phyloP scores from a whole-genome alignment of 2,888 invertebrate species.

The Eupsilia transversa region DNA sequence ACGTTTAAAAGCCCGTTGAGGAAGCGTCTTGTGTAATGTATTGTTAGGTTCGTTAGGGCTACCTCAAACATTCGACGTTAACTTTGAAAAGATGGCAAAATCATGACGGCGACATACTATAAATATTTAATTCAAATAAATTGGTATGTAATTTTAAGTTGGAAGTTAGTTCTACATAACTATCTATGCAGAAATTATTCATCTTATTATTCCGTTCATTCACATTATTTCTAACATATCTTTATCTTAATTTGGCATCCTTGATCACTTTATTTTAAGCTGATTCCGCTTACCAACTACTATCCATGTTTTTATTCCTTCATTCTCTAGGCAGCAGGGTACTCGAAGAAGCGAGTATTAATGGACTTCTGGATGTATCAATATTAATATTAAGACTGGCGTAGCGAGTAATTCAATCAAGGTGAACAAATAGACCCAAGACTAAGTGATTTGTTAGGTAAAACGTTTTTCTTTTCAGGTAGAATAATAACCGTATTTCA shows the following conservation, averaged over 20 bases:
- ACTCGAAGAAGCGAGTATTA: conserved; percentile 27
- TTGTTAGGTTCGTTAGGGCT: conserved; percentile 26
- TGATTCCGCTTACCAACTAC: no score
- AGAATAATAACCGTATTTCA: conserved; percentile 36
- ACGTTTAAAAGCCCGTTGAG: conserved; percentile 33
- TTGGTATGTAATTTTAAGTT: background rate
- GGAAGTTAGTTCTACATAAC: background rate
- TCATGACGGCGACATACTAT: background rate
- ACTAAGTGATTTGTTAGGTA: conserved; percentile 56
- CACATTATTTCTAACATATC: background rate
- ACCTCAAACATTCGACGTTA: background rate
- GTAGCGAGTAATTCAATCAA: conserved; percentile 57
- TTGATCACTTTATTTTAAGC: background rate
- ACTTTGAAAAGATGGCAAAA: background rate
- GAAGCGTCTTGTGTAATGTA: conserved; percentile 31
- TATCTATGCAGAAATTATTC: background rate
- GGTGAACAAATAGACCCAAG: conserved; percentile 50
- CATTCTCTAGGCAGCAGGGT: conserved; percentile 6
- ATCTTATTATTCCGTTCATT: background rate
- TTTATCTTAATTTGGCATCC: background rate
- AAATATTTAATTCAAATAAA: background rate
- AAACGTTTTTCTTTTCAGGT: conserved; percentile 43
- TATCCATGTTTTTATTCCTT: background rate
- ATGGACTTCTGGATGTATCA: conserved; percentile 52
- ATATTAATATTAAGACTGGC: conserved; percentile 48